Evolutionary conservation across 2,888 invertebrate genomes (phyloP).

Genomic region (Bhutanitis thaidina): DNA sequence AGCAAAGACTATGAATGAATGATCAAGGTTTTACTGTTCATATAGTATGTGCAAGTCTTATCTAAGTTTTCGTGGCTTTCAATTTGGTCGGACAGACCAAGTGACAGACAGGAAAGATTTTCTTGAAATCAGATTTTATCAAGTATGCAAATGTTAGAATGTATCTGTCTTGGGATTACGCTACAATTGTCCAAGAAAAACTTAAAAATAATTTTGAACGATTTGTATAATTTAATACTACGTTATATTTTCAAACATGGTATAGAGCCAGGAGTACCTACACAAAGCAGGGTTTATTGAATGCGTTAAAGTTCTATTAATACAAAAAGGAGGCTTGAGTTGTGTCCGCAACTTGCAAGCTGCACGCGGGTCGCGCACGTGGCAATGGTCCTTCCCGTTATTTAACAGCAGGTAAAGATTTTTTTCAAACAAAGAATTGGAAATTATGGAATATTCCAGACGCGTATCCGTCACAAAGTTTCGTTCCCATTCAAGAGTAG

Average conservation of each 20-base stretch:
- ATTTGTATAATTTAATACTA: background rate
- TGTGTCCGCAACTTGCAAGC: conserved; percentile 50
- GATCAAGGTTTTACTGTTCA: no score
- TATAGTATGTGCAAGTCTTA: no score
- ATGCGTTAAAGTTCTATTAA: conserved; percentile 9
- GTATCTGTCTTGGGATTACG: no score
- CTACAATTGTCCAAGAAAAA: no score
- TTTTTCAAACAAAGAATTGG: conserved; percentile 56
- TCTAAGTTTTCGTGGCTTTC: no score
- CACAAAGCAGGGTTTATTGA: background rate
- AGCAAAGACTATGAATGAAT: no score
- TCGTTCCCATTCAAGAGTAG: conserved; percentile 40
- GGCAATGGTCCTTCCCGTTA: conserved; percentile 73
- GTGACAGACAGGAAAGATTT: no score
- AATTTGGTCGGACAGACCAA: no score
- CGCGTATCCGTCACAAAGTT: conserved; percentile 41
- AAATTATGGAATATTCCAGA: conserved; percentile 59
- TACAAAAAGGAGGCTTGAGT: conserved; percentile 16
- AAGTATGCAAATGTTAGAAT: no score
- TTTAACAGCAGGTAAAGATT: conserved; percentile 70
- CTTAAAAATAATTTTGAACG: no score
- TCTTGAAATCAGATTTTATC: no score
- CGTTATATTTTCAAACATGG: background rate
- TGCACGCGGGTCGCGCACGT: conserved; percentile 54
- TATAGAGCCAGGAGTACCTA: background rate